phyloP scores from a whole-genome alignment of 2,797 vertebrate species.

The Xenentodon cancila region DNA sequence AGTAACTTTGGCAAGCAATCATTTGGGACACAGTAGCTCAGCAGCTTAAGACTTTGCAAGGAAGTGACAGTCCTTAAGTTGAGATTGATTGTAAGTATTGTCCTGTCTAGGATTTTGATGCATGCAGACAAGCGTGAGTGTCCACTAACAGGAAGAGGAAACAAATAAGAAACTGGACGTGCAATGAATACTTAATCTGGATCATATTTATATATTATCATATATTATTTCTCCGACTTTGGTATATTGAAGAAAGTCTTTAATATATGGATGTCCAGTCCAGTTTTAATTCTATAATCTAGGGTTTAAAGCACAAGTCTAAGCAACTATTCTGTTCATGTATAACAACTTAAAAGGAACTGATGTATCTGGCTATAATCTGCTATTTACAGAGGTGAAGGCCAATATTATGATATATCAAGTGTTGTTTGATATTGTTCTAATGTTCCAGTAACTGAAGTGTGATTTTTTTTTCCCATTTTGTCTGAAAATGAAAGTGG shows the following conservation, averaged over 20 bases:
- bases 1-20: slow-evolving; percentile 64
- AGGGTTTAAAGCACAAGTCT: neutral
- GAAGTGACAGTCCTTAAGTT: slow-evolving; percentile 63
- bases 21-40: slow-evolving; percentile 59
- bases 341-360: neutral
- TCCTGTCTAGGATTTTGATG: slow-evolving; percentile 48
- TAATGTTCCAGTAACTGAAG: neutral
- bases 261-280: slow-evolving; percentile 1
- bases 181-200: too few species aligned
- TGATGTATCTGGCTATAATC: slow-evolving; percentile 1
- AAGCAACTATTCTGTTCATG: neutral
- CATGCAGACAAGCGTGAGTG: neutral
- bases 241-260: neutral
- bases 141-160: too few species aligned
- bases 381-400: slow-evolving; percentile 14
- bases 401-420: neutral
- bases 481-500: slow-evolving; percentile 5
- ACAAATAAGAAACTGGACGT: too few species aligned
- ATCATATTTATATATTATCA: too few species aligned
- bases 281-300: slow-evolving; percentile 19
- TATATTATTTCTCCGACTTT: too few species aligned
- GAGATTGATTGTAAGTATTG: slow-evolving; percentile 53
- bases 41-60: slow-evolving; percentile 63
- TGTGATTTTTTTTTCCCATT: neutral
- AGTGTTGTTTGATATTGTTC: slow-evolving; percentile 1